Base-by-base conservation (phyloP, 2,113 vertebrate species). In the Echinops telfairi region DNA sequence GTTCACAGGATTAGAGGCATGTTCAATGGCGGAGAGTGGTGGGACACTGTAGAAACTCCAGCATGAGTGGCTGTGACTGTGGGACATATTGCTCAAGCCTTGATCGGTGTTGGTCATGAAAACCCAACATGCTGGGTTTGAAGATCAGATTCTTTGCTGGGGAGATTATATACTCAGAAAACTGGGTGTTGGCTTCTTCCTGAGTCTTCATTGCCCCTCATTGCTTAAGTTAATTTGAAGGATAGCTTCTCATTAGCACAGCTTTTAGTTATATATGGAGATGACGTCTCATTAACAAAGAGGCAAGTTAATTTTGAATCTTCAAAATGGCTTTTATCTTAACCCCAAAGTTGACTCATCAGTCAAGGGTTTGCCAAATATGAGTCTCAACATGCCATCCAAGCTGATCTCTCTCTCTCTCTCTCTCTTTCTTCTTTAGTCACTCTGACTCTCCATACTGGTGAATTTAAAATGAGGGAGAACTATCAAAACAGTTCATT, bases 291-390 rank as follows among this genome's bases (percentile, higher is more conserved):
- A 82, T 53, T 84, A 91, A 89, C 93, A 91, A 89, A 90, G 95
- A 78, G 40, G 78, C 36, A 0, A 53, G 91, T 85, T 36, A 73
- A 64, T 88, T 95, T 83, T 17, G 77, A 83, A 29, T 84, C 89
- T 96, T 95, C 62, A 84, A 83, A 92, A 82, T 77, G 38, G 78
- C 96, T 96, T 96, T 96, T 38, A 91, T 91, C 84, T 91, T 47
- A 19, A 19, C 15, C n/a, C 83, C n/a, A 87, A n/a, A 78, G 17
- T 31, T 96, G 91, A 95, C 29, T 96, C 93, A 95, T 29, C 0
- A 6, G 86, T 90, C 78, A 25, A 40, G 60, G 16, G 81, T 89
- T 84, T 62, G 70, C 82, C 90, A 86, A 90, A 62, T 43, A 23
- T 2, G 90, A 96, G 95, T 93, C 90, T 58, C 47, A 78, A 27